Base-by-base conservation (phyloP, 2,888 invertebrate genomes). In the Orthonevra nobilis region DNA sequence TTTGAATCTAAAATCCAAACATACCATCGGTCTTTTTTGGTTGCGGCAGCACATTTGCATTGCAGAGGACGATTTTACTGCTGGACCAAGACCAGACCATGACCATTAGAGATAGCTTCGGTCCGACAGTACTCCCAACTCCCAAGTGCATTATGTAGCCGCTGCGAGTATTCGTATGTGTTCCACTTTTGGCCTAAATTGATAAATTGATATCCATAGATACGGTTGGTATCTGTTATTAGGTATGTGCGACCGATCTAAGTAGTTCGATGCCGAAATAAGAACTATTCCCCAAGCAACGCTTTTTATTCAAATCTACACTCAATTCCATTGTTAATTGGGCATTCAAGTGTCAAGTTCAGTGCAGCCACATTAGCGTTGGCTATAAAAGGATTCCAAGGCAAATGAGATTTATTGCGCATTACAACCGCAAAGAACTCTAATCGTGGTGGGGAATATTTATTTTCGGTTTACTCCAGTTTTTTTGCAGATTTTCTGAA, bases 291-390 rank as follows among this genome's bases (percentile, higher is more conserved):
- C 15, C 68, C 40, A 15, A 48, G 12, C 46, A 40, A 54, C 44
- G 73, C 66, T 79, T 66, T 79, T 73, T 79, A 79, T 79, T 79
- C 79, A 79, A 79, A 79, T 73, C 79, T 79, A 73, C 73, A 79
- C 79, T 79, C 79, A 50, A 68, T 73, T 56, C 61, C 34, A 85
- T 83, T 85, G 86, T 86, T 87, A 87, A 87, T 87, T 87, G 87
- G 87, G 84, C 87, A 87, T 87, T 87, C 87, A 87, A 87, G 87
- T 87, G 87, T 87, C 87, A 87, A 87, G 87, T 87, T 86, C 86
- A 87, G 85, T 87, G 86, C 86, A 86, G 85, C 86, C 86, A 87
- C 86, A 87, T 87, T 87, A 87, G 86, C 86, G 85, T 86, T 87
- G 85, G 85, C 87, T 87, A 87, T 87, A 87, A 87, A 87, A 87